These are phyloP conservation scores for Ceratosolen solmsi DNA, from an alignment of 1,140 invertebrate genomes.

Conservation along the genomic window DNA sequence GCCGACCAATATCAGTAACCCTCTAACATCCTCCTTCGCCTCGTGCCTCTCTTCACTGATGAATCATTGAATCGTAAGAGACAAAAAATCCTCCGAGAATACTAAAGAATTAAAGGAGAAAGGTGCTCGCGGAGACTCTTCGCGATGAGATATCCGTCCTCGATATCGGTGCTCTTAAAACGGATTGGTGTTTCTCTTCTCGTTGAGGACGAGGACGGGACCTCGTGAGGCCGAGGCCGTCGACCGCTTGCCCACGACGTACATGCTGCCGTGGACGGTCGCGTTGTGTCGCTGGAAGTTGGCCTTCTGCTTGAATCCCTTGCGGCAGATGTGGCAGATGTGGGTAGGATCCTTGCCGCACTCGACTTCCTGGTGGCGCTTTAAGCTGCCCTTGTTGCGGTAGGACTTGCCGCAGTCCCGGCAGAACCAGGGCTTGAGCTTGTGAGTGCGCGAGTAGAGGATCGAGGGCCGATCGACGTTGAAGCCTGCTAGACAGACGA, in stretches of 20 bases:
- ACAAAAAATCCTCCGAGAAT: no score
- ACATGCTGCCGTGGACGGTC: slow-evolving; percentile 56
- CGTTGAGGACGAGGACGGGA: slow-evolving; percentile 1
- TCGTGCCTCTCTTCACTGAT: background rate
- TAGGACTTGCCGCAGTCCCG: slow-evolving; percentile 55
- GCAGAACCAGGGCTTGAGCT: slow-evolving; percentile 51
- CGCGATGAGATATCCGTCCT: background rate
- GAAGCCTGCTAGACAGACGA: slow-evolving; percentile 31
- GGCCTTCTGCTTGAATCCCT: slow-evolving; percentile 62
- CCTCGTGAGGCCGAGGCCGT: background rate
- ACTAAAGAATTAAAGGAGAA: no score
- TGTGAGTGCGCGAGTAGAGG: background rate
- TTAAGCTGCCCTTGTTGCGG: slow-evolving; percentile 60
- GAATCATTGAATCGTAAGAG: no score
- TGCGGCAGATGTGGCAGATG: slow-evolving; percentile 62
- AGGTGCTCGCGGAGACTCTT: no score
- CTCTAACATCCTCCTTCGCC: slow-evolving; percentile 4
- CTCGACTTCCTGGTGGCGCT: slow-evolving; percentile 62
- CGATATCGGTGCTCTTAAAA: background rate
- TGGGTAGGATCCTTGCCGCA: slow-evolving; percentile 61
- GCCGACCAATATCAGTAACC: background rate
- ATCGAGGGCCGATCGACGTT: background rate
- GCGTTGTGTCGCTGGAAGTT: slow-evolving; percentile 64
- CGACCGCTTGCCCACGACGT: background rate
- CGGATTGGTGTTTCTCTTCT: slow-evolving; percentile 11